Percentiles rank a stretch among this genome's conserved stretches.
These are phyloP conservation scores for Neopipo cinnamomea DNA, from an alignment of 2,113 vertebrate genomes.

Conservation along the genomic window DNA sequence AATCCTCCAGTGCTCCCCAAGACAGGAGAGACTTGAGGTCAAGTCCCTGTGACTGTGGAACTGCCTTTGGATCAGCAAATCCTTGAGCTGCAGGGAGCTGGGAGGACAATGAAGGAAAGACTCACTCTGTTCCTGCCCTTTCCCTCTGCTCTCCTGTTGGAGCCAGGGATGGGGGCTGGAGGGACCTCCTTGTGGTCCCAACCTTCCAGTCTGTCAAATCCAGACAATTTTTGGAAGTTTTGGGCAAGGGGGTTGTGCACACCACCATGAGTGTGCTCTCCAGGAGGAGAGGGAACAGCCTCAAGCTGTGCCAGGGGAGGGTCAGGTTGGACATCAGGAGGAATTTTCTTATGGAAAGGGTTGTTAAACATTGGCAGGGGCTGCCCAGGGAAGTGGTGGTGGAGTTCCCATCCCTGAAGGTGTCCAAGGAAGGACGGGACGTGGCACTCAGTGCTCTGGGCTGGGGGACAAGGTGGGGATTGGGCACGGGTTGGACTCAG, in stretches of 20 bases:
- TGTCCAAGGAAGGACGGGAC: background rate
- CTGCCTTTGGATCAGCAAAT: background rate
- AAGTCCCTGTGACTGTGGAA: accelerated
- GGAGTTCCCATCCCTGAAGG: background rate
- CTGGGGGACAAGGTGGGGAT: background rate
- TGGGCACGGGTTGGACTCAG: accelerated
- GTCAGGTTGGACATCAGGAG: background rate
- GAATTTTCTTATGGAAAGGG: background rate
- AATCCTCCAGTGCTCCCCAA: background rate
- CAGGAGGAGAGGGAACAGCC: accelerated
- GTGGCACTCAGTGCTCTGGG: background rate
- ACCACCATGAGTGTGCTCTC: accelerated
- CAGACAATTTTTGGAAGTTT: background rate
- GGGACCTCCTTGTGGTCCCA: background rate
- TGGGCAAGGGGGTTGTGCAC: no score
- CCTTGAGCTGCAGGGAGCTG: background rate
- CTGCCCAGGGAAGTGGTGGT: background rate
- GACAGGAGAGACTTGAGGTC: background rate
- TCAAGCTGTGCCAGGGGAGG: background rate
- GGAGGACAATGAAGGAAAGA: background rate
- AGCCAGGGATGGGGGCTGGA: background rate
- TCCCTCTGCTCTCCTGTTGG: background rate
- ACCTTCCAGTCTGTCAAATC: background rate
- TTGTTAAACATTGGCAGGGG: background rate
- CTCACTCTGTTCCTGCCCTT: accelerated